Conservation (phyloP, 1,140 invertebrate species). For the Lepidurus couesii region DNA sequence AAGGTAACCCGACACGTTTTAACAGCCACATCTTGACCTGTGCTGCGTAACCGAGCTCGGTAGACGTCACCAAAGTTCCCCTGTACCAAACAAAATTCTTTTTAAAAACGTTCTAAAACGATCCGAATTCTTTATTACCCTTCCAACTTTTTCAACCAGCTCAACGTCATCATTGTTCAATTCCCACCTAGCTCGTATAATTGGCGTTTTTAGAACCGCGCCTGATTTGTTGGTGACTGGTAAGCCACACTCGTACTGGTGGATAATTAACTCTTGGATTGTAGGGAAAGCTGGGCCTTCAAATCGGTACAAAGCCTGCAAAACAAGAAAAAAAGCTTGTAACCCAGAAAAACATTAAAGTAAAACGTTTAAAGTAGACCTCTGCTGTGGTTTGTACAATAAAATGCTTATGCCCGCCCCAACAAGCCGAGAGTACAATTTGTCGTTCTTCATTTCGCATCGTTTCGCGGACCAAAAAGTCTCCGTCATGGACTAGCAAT, state of each 20-base stretch:
- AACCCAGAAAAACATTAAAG: constrained; percentile 11
- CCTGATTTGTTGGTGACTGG: constrained; percentile 88
- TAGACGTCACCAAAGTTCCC: constrained; percentile 98
- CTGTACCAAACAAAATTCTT: constrained; percentile 48
- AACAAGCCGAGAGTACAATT: constrained; percentile 89
- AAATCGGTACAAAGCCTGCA: constrained; percentile 73
- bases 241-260: constrained; percentile 74
- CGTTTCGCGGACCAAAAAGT: constrained; percentile 91
- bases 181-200: constrained; percentile 90
- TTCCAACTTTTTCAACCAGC: constrained; percentile 87
- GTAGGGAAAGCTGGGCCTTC: constrained; percentile 89
- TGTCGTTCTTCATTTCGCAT: constrained; percentile 86
- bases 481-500: constrained; percentile 78
- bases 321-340: constrained; percentile 46
- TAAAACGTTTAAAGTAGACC: constrained; percentile 46
- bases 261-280: constrained; percentile 81
- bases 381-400: constrained; percentile 91
- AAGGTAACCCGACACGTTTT: constrained; percentile 91
- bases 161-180: constrained; percentile 93
- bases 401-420: constrained; percentile 94
- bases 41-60: constrained; percentile 75
- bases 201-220: constrained; percentile 76
- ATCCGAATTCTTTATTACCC: constrained; percentile 54
- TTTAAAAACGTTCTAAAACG: neutral
- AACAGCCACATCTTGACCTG: constrained; percentile 81